A percentile compares a stretch with the other conserved stretches of the same genome.
These are phyloP conservation scores for Neotoxoptera formosana DNA, from an alignment of 1,140 invertebrate species.

Conservation along the genomic window DNA sequence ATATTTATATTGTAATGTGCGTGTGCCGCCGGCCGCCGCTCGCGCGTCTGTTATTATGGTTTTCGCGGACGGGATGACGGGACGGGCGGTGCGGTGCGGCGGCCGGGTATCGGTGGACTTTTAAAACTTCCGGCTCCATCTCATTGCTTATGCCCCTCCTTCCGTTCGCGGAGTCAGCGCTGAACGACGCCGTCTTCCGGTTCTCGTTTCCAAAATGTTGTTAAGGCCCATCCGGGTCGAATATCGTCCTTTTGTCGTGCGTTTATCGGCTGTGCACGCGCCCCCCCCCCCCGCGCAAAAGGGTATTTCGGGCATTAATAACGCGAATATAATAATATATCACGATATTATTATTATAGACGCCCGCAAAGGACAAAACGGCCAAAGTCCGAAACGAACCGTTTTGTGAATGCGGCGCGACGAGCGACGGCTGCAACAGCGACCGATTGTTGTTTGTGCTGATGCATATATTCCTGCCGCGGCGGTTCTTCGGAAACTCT, in stretches of 20 bases:
- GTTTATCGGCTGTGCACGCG: constrained; percentile 41
- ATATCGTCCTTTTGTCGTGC: constrained; percentile 42
- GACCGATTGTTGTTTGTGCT: neutral
- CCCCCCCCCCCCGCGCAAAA: neutral
- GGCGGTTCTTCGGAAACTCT: neutral
- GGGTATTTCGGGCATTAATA: neutral
- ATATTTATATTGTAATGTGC: constrained; percentile 2
- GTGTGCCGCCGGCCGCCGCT: neutral
- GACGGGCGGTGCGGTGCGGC: neutral
- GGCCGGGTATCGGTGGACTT: neutral
- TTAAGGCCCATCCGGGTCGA: constrained; percentile 37
- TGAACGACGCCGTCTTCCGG: constrained; percentile 45
- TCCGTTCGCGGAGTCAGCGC: constrained; percentile 3
- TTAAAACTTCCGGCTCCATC: constrained; percentile 51
- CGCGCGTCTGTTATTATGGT: neutral
- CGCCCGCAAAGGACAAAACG: neutral
- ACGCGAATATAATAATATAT: neutral
- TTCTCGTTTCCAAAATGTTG: constrained; percentile 55
- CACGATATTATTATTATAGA: neutral
- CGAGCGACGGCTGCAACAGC: neutral
- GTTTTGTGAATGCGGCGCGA: neutral
- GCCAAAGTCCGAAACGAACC: neutral
- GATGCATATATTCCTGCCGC: neutral
- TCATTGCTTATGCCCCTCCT: constrained; percentile 43
- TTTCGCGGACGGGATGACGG: neutral